Conservation (phyloP, 2,113 vertebrate species). For the Nymphicus hollandicus region DNA sequence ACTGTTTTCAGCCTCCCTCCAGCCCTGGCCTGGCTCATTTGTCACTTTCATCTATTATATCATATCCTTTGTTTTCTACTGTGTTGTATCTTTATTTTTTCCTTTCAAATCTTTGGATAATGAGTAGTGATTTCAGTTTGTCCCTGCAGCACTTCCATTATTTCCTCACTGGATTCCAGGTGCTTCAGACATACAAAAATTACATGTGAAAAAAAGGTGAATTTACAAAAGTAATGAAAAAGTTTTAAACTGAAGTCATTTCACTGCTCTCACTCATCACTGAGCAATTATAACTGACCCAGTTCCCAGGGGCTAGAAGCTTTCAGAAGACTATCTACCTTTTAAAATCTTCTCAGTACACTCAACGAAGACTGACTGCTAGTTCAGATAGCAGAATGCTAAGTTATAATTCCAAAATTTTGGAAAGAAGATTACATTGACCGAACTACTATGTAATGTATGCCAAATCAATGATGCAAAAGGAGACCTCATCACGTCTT, state of each 20-base stretch:
- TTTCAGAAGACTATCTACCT: not conserved
- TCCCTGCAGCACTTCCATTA: not conserved
- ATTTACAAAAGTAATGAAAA: not conserved
- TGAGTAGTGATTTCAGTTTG: not conserved
- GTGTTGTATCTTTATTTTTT: not conserved
- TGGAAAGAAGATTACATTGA: not conserved
- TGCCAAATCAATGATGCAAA: not conserved
- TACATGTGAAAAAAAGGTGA: not conserved
- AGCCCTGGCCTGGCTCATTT: not conserved
- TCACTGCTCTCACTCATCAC: not conserved
- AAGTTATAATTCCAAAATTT: not conserved
- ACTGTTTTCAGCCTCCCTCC: not conserved
- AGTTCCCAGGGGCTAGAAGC: not conserved
- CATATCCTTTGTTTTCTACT: not conserved
- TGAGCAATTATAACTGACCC: not conserved
- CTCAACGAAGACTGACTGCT: not conserved
- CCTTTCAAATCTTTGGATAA: not conserved
- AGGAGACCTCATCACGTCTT: not conserved
- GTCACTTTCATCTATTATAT: not conserved
- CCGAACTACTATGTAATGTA: not conserved
- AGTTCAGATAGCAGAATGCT: not conserved
- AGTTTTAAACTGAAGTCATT: not conserved
- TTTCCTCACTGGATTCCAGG: not conserved
- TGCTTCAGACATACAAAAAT: not conserved
- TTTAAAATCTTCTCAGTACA: not conserved